Percentiles rank a stretch among this genome's conserved stretches.
Conservation (phyloP, 1,140 invertebrate genomes). For the Drosophila elegans region DNA sequence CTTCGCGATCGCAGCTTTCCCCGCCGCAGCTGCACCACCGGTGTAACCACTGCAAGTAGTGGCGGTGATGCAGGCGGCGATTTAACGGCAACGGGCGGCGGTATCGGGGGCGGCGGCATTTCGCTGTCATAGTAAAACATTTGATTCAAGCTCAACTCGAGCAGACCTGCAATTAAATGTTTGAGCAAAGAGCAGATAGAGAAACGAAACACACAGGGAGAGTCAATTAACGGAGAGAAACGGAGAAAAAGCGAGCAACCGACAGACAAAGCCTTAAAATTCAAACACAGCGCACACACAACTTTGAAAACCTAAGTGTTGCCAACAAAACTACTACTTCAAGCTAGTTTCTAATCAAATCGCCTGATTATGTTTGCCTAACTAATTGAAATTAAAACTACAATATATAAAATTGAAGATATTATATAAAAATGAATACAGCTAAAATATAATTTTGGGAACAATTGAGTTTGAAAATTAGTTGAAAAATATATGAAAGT, state of each 20-base stretch:
- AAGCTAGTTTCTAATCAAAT: neutral
- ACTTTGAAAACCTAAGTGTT: conserved; percentile 1
- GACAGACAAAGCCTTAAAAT: conserved; percentile 32
- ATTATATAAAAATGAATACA: too few species aligned
- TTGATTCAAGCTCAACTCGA: conserved; percentile 73
- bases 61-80: conserved; percentile 15
- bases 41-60: conserved; percentile 6
- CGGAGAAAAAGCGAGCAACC: conserved; percentile 35
- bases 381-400: neutral
- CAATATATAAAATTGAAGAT: too few species aligned
- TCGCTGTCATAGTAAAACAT: conserved; percentile 68
- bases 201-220: conserved; percentile 23
- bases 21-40: conserved; percentile 39
- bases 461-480: too few species aligned
- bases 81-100: conserved; percentile 11
- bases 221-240: conserved; percentile 8
- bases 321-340: conserved; percentile 3
- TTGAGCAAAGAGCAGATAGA: conserved; percentile 61
- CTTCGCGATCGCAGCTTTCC: conserved; percentile 61
- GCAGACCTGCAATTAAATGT: conserved; percentile 73
- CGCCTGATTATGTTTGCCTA: neutral
- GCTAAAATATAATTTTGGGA: too few species aligned
- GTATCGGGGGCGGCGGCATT: conserved; percentile 30
- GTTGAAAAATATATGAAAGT: too few species aligned
- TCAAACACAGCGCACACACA: conserved; percentile 14